Evolutionary conservation across 2,797 vertebrate genomes (phyloP).

Genomic region (Poliocrania exsul): DNA sequence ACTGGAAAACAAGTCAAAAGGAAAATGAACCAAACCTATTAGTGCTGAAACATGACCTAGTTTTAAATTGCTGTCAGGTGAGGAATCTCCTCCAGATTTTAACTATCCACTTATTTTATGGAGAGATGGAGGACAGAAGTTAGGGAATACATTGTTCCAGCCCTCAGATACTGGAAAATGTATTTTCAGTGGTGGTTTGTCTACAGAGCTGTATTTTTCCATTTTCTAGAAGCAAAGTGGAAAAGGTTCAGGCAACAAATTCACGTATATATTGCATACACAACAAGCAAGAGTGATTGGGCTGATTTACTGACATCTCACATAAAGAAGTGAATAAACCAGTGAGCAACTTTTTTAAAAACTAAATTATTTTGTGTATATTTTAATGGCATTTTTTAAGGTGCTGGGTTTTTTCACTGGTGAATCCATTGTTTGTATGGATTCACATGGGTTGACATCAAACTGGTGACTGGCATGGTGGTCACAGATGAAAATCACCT

Average conservation of each 20-base stretch:
- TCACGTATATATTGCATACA: fast-evolving
- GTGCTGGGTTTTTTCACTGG: fast-evolving
- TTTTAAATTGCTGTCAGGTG: constrained; percentile 65
- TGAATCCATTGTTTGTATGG: neutral
- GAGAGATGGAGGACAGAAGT: neutral
- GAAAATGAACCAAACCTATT: constrained; percentile 46
- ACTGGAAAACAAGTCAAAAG: constrained; percentile 47
- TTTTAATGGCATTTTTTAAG: neutral
- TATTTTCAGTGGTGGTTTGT: neutral
- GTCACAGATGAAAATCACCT: neutral
- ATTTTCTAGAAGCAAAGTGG: neutral
- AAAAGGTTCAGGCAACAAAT: neutral
- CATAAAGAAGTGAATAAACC: neutral
- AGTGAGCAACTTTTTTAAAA: neutral
- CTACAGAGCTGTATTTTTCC: neutral
- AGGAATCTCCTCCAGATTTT: constrained; percentile 51
- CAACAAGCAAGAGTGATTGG: neutral
- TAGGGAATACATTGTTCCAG: constrained; percentile 26
- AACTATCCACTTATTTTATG: neutral
- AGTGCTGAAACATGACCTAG: constrained; percentile 49
- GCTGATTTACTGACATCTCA: neutral
- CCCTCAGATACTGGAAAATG: neutral
- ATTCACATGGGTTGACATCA: neutral
- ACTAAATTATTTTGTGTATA: neutral
- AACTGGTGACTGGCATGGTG: fast-evolving